phyloP scores from a whole-genome alignment of 2,888 invertebrate genomes.

The Parnassius orleans region DNA sequence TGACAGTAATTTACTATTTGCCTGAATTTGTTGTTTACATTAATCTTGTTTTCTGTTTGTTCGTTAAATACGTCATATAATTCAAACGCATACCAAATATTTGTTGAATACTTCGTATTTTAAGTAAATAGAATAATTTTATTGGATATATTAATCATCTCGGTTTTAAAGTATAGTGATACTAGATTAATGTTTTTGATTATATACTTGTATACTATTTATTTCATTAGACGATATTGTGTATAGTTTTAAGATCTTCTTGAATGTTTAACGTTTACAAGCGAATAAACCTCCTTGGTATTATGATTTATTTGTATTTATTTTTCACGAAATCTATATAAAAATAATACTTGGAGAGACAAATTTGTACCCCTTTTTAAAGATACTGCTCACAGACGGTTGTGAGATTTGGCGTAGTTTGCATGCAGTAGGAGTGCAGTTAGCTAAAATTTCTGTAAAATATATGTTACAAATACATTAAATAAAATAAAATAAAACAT shows the following conservation, averaged over 20 bases:
- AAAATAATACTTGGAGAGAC: too few relatives aligned
- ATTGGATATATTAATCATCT: conserved; percentile 41
- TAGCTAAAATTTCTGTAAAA: too few relatives aligned
- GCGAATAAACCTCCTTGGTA: conserved; percentile 67
- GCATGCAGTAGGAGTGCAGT: too few relatives aligned
- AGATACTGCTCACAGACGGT: too few relatives aligned
- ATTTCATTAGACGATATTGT: conserved; percentile 70
- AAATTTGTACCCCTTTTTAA: too few relatives aligned
- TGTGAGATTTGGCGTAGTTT: too few relatives aligned
- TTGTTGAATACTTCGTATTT: conserved; percentile 41
- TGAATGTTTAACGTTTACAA: conserved; percentile 74
- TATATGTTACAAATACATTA: too few relatives aligned
- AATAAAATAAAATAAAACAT: too few relatives aligned
- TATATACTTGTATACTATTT: conserved; percentile 55
- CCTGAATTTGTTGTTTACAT: neutral
- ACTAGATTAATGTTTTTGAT: conserved; percentile 70
- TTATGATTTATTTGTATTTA: conserved; percentile 32
- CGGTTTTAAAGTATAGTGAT: conserved; percentile 73
- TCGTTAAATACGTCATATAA: neutral
- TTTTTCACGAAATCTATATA: conserved; percentile 17
- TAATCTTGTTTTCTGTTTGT: neutral
- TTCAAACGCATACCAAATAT: conserved; percentile 40
- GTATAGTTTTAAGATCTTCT: conserved; percentile 67
- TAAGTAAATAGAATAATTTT: conserved; percentile 37
- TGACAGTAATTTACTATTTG: too few relatives aligned